These are phyloP conservation scores for Barnardius zonarius DNA, from an alignment of 2,113 vertebrate genomes.

Conservation along the genomic window DNA sequence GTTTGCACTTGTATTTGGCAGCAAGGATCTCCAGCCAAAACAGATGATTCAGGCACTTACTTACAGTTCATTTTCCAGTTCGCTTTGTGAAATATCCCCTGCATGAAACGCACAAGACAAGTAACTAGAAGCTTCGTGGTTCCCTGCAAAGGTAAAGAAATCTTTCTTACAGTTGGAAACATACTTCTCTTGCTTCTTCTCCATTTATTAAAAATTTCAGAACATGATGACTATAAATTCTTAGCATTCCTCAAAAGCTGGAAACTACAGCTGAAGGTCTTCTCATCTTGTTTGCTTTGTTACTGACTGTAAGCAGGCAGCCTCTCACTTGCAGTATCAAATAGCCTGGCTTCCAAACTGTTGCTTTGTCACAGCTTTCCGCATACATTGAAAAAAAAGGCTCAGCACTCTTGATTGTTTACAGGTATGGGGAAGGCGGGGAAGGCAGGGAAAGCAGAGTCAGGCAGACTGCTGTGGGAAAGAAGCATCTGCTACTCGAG, in stretches of 20 bases:
- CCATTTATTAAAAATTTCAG: background rate
- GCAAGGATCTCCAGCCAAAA: background rate
- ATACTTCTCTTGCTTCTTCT: background rate
- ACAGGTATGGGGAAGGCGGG: background rate
- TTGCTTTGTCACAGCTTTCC: background rate
- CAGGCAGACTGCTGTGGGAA: background rate
- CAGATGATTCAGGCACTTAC: background rate
- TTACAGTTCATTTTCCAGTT: background rate
- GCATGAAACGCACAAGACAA: background rate
- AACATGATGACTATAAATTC: background rate
- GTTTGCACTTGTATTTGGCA: background rate
- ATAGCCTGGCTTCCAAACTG: background rate
- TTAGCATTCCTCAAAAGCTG: background rate
- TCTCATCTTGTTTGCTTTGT: background rate
- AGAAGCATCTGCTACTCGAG: background rate
- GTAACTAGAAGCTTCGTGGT: background rate
- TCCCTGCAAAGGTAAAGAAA: background rate
- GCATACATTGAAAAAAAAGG: background rate
- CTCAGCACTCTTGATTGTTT: background rate
- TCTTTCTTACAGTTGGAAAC: background rate
- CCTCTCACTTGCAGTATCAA: background rate
- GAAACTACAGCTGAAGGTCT: background rate
- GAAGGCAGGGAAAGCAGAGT: background rate
- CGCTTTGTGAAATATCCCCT: background rate
- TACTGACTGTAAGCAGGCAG: background rate